A percentile compares a stretch with the other conserved stretches of the same genome.
These are phyloP conservation scores for Falco rusticolus DNA, from an alignment of 2,797 vertebrate genomes.

Conservation along the genomic window DNA sequence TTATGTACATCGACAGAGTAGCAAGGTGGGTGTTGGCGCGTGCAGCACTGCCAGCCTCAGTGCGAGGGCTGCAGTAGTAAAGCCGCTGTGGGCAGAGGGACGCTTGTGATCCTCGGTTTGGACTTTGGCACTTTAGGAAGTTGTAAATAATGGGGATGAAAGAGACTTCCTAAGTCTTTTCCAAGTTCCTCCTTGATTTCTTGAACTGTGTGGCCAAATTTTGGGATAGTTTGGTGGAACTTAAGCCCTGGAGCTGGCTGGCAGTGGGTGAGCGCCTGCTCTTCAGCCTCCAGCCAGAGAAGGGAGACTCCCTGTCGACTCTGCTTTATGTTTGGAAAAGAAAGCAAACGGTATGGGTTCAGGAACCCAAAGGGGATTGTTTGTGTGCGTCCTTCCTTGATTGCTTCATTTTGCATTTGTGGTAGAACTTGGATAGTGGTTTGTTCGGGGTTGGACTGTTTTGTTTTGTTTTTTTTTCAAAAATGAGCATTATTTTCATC, in stretches of 20 bases:
- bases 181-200: not conserved
- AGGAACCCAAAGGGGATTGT: not conserved
- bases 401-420: not conserved
- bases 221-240: not conserved
- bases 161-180: not conserved
- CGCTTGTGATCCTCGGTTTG: fast-evolving
- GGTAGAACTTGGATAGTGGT: not conserved
- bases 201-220: not conserved
- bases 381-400: not conserved
- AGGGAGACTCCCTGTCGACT: not conserved
- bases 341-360: not conserved
- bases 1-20: not conserved
- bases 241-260: not conserved
- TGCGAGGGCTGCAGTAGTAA: not conserved
- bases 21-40: too few species aligned
- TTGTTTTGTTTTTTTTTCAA: not conserved
- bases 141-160: not conserved
- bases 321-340: not conserved
- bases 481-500: not conserved
- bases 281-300: not conserved
- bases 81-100: not conserved
- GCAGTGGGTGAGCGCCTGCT: not conserved
- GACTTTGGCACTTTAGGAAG: not conserved
- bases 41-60: not conserved
- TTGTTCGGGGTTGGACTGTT: not conserved